Evolutionary conservation across 2,888 invertebrate species (phyloP).

Genomic region (Amblyjoppa proteus): DNA sequence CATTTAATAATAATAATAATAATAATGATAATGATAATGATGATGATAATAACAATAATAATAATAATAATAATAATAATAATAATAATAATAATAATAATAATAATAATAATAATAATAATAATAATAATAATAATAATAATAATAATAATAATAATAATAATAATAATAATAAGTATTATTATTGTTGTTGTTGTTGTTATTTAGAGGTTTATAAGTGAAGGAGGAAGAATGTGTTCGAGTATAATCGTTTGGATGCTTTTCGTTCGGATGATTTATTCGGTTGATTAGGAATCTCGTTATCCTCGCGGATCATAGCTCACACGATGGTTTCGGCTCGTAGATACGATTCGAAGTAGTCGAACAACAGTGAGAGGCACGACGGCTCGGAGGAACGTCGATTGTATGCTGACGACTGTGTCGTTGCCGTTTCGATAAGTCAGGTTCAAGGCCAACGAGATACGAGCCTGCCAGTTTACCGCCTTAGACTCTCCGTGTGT

Average conservation of each 20-base stretch:
- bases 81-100: too few species aligned
- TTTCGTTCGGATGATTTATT: background rate
- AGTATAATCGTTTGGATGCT: background rate
- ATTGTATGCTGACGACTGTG: slow-evolving; percentile 15
- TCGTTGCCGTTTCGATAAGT: slow-evolving; percentile 62
- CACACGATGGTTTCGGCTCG: slow-evolving; percentile 29
- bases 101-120: too few species aligned
- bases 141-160: too few species aligned
- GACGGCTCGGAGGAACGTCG: background rate
- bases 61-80: too few species aligned
- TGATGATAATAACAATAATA: too few species aligned
- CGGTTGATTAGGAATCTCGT: slow-evolving; percentile 2
- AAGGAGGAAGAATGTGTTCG: background rate
- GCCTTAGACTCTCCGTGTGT: slow-evolving; percentile 6
- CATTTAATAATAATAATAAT: too few species aligned
- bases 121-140: too few species aligned
- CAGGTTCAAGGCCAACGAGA: slow-evolving; percentile 72
- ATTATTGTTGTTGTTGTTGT: too few species aligned
- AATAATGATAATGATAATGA: too few species aligned
- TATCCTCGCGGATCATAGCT: slow-evolving; percentile 24
- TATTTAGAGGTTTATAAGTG: background rate
- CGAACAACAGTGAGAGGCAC: background rate
- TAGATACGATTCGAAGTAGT: slow-evolving; percentile 42
- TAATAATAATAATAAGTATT: too few species aligned
- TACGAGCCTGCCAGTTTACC: slow-evolving; percentile 51